Base-by-base conservation (phyloP, 2,797 vertebrate species). In the Eupleurogrammus muticus region DNA sequence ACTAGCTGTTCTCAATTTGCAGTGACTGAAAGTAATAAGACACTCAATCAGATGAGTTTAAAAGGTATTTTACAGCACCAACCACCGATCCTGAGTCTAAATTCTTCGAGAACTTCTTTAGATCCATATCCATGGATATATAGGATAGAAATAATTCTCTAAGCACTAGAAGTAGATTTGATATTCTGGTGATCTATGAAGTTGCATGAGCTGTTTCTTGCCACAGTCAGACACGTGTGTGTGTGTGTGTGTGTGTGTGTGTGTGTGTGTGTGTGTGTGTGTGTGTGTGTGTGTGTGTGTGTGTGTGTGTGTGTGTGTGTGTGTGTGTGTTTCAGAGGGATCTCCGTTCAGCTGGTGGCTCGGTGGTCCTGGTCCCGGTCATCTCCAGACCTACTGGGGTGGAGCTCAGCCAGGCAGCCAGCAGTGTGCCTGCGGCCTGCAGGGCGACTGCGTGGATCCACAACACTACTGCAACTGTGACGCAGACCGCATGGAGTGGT, bases 391-490 rank as follows among this genome's bases (percentile, higher is more conserved):
- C 0, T 97, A 97, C 24, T 98, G 97, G 97, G 96, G 95, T 34
- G 96, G 96, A 59, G 95, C 96, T 21, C 82, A 90, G 11, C 95
- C 95, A 1, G 89, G 92, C 70, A 92, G 91, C 70, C 94, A 94
- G 63, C 96, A 95, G 86, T 99, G 97, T 54, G 77, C 93, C 66
- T 99, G 97, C 38, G 96, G 96, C n/a, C 85, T 96, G 53, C 91
- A 94, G 69, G 94, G 94, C 10, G 94, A 73, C 89, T 98, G 97
- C 69, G 86, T 96, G 24, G 95, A 98, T 79, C 90, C 95, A 1
- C 93, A 95, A 0, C 94, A 95, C 89, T 92, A 94, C 89, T 99
- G 97, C 89, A 98, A 98, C 89, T 99, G 97, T 71, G 95, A 99
- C 55, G 95, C 96, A 0, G 95, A 96, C 90, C 93, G 92, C 62